phyloP scores from a whole-genome alignment of 2,888 invertebrate genomes.

The Orthosia cruda region DNA sequence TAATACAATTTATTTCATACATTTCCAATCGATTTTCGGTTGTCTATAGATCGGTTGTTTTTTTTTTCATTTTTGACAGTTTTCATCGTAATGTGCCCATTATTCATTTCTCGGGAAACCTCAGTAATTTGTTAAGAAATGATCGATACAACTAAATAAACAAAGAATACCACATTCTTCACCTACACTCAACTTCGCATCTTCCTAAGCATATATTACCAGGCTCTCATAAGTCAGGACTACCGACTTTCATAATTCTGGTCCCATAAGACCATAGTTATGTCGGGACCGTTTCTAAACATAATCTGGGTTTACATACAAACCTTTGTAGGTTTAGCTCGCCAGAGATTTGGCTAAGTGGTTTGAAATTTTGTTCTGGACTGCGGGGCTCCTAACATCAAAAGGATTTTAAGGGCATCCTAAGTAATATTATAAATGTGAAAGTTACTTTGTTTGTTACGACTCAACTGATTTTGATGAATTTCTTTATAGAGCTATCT shows the following conservation, averaged over 20 bases:
- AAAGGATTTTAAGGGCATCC: constrained; percentile 11
- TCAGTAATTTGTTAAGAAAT: neutral
- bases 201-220: constrained; percentile 10
- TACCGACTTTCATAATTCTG: constrained; percentile 22
- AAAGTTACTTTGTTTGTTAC: no score
- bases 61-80: no score
- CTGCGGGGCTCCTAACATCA: neutral
- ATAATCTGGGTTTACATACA: constrained; percentile 35
- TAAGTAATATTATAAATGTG: no score
- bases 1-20: no score
- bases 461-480: no score
- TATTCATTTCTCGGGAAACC: no score
- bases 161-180: neutral
- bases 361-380: constrained; percentile 26
- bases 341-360: constrained; percentile 12
- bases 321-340: constrained; percentile 29
- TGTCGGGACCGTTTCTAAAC: constrained; percentile 10
- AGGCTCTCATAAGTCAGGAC: constrained; percentile 28
- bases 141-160: neutral
- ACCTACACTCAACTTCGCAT: neutral
- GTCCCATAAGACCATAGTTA: constrained; percentile 40
- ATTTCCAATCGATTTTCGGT: no score
- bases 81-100: no score
- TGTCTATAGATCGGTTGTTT: no score
- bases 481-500: no score